Evolutionary conservation across 2,797 vertebrate genomes (phyloP), one percentile per base, ranked within the genome.

Genomic region (Oryzias dopingdopingensis): DNA sequence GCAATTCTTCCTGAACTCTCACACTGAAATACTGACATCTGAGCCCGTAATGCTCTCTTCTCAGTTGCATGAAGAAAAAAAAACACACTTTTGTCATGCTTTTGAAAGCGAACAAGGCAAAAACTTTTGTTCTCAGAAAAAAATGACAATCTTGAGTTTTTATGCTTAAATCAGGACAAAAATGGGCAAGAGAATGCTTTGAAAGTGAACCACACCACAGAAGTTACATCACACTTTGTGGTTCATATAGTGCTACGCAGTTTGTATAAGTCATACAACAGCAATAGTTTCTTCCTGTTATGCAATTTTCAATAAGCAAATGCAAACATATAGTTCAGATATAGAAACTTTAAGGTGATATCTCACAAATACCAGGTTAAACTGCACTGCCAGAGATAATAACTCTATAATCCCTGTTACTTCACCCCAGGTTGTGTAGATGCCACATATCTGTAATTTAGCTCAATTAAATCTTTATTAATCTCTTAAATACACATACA

Each of bases 191-290:
- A 45, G 20, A 17, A 43, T 18, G 32, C 44, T 12, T 42, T n/a
- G 24, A 20, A 62, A 51, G 54, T 49, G 37, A 22, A 42, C 48
- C 48, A 20, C n/a, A 62, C 14, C 15, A 4, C 7, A 8, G 29
- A 32, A 46, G 46, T 62, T 56, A 46, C 48, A 16, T 52, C 46
- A 62, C 48, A 62, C 18, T 14, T 20, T 52, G 17, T 32, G 17
- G n/a, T 5, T 57, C 20, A 15, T 43, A 37, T 14, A n/a, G 13
- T 22, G 15, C 26, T 4, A 14, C 46, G 45, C 0, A 5, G 18
- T n/a, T 0, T 55, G 1, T 18, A 18, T 17, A 22, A 20, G 14
- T 14, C 20, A 23, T 47, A 14, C 6, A 23, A 13, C 14, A 20
- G 20, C 45, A 47, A 6, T 22, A 46, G 1, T 6, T 47, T 47